Evolutionary conservation across 2,888 invertebrate genomes (phyloP), one percentile per base, ranked within the genome.

Genomic region (Trichacis sp.): DNA sequence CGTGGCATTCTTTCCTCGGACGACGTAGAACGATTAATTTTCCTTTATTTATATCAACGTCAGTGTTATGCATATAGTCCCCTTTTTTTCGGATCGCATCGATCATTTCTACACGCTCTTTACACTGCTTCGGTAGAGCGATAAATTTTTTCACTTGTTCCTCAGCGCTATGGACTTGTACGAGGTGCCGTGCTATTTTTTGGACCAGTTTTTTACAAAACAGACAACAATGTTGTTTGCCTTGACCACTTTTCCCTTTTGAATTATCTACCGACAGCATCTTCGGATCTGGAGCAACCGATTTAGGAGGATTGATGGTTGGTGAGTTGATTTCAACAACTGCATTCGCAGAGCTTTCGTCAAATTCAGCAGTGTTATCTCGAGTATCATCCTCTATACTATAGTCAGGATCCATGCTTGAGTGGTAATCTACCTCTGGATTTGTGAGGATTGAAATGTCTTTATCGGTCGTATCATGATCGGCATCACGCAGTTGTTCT

Each of bases 11-110:
- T 24, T 12, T 36, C 1, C 4, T 50, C 36, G 3, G 55, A 11
- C 30, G 49, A 42, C 33, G 55, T 43, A 8, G 51, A 18, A 42
- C 30, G 43, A 53, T 53, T 2, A 53, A 11, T 5, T 11, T 1
- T 5, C 30, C 30, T 17, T 29, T 42, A 19, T 33, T 53, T 1
- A 29, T 24, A n/a, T 14, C 11, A 1, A 2, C 2, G 9, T 45
- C 18, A 8, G 29, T 33, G 30, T 53, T 53, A 12, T 18, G 29
- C n/a, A 17, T n/a, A 14, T 36, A 19, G 17, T 53, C 36, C 1
- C 53, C 53, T 8, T 33, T 9, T 8, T 43, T 53, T 53, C 36
- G 18, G 9, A 36, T 2, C 24, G 24, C 8, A 5, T 3, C 24
- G 8, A 24, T 24, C 4, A 8, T 5, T 8, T 24, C 24, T 24